Conservation (phyloP, 2,888 invertebrate species). For the Apomyelois bistriatella region DNA sequence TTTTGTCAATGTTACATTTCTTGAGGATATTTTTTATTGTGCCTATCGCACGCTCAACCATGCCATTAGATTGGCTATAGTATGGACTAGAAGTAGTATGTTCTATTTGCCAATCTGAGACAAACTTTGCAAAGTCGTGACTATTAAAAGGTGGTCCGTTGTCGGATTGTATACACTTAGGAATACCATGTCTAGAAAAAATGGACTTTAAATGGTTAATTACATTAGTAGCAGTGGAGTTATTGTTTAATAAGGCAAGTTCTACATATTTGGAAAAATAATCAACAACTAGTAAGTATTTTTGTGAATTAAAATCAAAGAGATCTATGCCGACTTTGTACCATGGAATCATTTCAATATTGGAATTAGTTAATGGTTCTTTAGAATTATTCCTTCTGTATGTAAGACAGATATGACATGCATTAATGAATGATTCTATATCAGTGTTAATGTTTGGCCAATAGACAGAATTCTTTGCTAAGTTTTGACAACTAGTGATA, state of each 20-base stretch:
- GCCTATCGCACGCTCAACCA: conserved; percentile 10
- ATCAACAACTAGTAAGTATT: conserved; percentile 18
- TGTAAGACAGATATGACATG: conserved; percentile 11
- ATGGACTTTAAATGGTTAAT: conserved; percentile 16
- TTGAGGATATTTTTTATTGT: conserved; percentile 15
- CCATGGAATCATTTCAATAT: conserved; percentile 18
- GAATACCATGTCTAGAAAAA: conserved; percentile 19
- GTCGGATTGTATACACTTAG: neutral
- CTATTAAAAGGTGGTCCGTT: conserved; percentile 11
- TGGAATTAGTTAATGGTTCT: conserved; percentile 11
- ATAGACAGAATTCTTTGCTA: conserved; percentile 16
- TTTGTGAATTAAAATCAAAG: conserved; percentile 18
- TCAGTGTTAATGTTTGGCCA: conserved; percentile 16
- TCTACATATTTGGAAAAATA: conserved; percentile 20
- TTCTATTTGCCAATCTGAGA: conserved; percentile 16
- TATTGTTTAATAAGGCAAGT: conserved; percentile 5
- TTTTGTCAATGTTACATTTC: conserved; percentile 10
- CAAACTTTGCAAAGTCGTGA: conserved; percentile 14
- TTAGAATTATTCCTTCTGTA: conserved; percentile 7
- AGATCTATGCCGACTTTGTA: conserved; percentile 18
- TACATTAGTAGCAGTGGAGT: conserved; percentile 8
- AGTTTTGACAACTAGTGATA: conserved; percentile 9
- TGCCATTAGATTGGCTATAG: neutral
- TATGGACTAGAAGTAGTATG: conserved; percentile 15
- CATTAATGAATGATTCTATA: conserved; percentile 7